A percentile compares a stretch with the other conserved stretches of the same genome.
These are phyloP conservation scores for Porites divaricata DNA, from an alignment of 92 coral and sea anemone species.

Conservation along the genomic window DNA sequence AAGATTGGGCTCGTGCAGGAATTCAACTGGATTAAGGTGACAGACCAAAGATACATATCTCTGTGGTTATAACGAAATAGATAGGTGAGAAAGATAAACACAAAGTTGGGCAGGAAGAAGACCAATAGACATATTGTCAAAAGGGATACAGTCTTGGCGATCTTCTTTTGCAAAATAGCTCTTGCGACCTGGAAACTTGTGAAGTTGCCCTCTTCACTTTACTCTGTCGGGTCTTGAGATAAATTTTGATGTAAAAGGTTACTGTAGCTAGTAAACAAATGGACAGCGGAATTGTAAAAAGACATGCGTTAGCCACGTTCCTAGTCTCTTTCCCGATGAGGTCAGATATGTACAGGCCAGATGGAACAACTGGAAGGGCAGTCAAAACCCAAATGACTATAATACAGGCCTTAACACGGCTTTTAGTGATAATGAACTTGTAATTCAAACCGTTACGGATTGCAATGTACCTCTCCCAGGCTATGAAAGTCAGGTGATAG, in stretches of 20 bases:
- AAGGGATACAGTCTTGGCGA: not conserved
- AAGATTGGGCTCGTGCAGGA: conserved; percentile 7
- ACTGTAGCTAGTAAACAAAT: not conserved
- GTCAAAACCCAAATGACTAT: not conserved
- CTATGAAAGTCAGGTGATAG: conserved; percentile 4
- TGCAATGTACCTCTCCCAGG: conserved; percentile 16
- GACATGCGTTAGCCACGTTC: no score
- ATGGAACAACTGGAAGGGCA: not conserved
- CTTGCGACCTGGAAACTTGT: not conserved
- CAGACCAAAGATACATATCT: not conserved
- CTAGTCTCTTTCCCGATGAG: not conserved
- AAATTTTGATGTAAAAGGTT: not conserved
- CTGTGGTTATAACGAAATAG: not conserved
- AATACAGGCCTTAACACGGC: not conserved
- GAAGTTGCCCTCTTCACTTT: not conserved
- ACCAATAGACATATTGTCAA: conserved; percentile 7
- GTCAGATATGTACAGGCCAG: not conserved
- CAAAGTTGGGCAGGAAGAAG: not conserved
- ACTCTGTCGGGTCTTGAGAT: not conserved
- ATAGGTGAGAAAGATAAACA: not conserved
- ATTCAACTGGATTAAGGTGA: not conserved
- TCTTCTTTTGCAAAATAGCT: not conserved
- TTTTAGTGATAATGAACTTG: not conserved
- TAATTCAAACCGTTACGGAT: not conserved
- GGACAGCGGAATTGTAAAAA: not conserved